Conservation (phyloP, 2,113 vertebrate genomes). For the human (Homo sapiens) region DNA sequence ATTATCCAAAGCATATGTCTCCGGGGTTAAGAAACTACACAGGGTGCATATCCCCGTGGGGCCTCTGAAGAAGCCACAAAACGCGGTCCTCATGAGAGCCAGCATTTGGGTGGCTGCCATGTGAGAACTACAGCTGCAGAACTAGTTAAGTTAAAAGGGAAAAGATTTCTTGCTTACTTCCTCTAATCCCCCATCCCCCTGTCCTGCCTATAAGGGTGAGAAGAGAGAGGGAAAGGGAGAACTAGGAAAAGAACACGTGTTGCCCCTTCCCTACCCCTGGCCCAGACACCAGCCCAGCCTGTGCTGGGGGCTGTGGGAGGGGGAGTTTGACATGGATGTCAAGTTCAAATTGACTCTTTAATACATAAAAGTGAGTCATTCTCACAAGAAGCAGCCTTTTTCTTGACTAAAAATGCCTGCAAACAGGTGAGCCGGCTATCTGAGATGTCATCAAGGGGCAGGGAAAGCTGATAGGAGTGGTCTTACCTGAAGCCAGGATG, state of each 20-base stretch:
- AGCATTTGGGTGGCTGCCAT: background rate
- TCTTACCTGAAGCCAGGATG: background rate
- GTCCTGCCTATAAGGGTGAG: background rate
- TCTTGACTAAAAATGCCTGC: background rate
- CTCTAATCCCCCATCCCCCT: background rate
- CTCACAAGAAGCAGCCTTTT: background rate
- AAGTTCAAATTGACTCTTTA: background rate
- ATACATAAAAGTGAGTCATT: background rate
- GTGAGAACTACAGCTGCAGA: background rate
- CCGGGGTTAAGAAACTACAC: background rate
- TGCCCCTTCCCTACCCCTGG: background rate
- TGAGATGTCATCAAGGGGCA: background rate
- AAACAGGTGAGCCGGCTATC: background rate
- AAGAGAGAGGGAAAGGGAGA: background rate
- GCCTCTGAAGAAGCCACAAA: background rate
- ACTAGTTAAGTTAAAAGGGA: background rate
- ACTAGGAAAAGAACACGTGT: fast-evolving
- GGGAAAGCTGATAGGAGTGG: background rate
- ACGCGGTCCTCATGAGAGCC: too few relatives aligned
- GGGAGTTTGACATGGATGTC: background rate
- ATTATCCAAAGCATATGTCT: background rate
- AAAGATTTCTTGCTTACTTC: background rate
- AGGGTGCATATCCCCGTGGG: background rate
- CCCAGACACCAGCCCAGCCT: too few relatives aligned
- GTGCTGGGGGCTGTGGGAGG: background rate